Base-by-base conservation (phyloP, 2,113 vertebrate genomes). In the Hyperopisus bebe region DNA sequence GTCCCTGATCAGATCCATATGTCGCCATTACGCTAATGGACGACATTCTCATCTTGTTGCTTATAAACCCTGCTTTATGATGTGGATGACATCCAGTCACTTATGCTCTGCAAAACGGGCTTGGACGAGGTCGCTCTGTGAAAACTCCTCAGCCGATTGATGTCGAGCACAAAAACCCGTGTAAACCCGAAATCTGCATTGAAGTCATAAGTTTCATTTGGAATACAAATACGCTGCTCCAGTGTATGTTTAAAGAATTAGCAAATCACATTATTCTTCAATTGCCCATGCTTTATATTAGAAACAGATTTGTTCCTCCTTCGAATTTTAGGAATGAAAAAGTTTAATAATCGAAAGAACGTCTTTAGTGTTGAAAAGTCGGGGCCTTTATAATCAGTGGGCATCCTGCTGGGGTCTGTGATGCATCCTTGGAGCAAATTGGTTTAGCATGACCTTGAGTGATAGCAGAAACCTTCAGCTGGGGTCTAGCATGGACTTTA, bases 1-100 rank as follows among this genome's bases (percentile, higher is more conserved):
- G 51, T 55, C 47, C 74, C 88, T 92, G 89, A 94, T 94, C 91
- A 90, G 85, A 91, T 93, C 92, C 94, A 93, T 44, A 89, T 89
- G 89, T 89, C 89, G 5, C 58, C 47, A 24, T 55, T 51, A 80
- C 19, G 10, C 8, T 74, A 87, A 90, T 90, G 85, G 21, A 74
- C 47, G 21, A 90, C 55, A 51, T 90, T 90, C 62, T 85, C 86
- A 85, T 48, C 46, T 35, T 31, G 31, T 47, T 62, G 39, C 88
- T 91, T 80, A 89, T 88, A 50, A 74, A 50, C 53, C 10, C 50
- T n/a, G 35, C 44, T 87, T 87, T 53, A 58, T 88, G 47, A 58
- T 35, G 51, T 77, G 85, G 85, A 77, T 47, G 6, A 8, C 21
- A 27, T 80, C 84, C 85, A 90, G 85, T 87, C 84, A 51, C 58